Evolutionary conservation across 2,888 invertebrate genomes (phyloP).

Genomic region (Metellina segmentata): DNA sequence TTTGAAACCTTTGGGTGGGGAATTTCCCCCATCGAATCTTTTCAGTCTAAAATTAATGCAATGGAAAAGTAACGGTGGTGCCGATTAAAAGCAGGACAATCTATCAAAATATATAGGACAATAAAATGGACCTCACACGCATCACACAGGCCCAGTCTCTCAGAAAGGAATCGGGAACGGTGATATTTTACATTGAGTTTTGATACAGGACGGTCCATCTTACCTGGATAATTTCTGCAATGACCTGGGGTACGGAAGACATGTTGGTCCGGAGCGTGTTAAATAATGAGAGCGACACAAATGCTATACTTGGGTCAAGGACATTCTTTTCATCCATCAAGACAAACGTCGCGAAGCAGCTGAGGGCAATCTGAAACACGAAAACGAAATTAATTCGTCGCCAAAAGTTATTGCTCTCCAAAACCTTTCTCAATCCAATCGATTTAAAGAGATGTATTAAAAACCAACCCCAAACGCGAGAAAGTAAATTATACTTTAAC

Average conservation of each 20-base stretch:
- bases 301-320: slow-evolving; percentile 77
- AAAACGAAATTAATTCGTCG: not conserved
- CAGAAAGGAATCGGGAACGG: not conserved
- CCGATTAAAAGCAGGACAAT: too few relatives aligned
- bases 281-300: slow-evolving; percentile 78
- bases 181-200: not conserved
- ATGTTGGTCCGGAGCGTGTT: slow-evolving; percentile 76
- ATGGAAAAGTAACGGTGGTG: too few relatives aligned
- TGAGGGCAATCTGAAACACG: slow-evolving; percentile 86
- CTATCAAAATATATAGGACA: too few relatives aligned
- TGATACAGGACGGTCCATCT: slow-evolving; percentile 78
- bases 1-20: too few relatives aligned
- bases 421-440: not conserved
- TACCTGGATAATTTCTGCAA: slow-evolving; percentile 90
- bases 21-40: too few relatives aligned
- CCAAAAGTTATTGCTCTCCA: not conserved
- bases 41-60: too few relatives aligned
- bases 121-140: too few relatives aligned
- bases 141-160: too few relatives aligned
- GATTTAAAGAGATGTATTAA: too few relatives aligned
- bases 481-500: too few relatives aligned
- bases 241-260: slow-evolving; percentile 84
- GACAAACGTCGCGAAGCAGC: slow-evolving; percentile 91
- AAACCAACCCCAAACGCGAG: too few relatives aligned
- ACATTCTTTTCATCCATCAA: slow-evolving; percentile 81